These are phyloP conservation scores for Distichodus sexfasciatus DNA, from an alignment of 2,797 vertebrate species.

Conservation along the genomic window DNA sequence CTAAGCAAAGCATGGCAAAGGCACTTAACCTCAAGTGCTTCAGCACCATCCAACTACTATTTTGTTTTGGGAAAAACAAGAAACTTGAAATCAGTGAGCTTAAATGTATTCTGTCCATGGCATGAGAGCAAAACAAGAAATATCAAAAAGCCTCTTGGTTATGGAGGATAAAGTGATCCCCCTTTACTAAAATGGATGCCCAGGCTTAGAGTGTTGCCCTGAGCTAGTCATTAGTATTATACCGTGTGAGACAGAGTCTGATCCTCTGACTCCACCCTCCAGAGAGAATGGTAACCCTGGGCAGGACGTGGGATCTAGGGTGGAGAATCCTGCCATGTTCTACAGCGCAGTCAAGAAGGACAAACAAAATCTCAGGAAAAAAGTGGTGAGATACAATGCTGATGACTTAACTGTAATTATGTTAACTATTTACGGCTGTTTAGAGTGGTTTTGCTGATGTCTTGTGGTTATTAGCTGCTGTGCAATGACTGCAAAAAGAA, in stretches of 20 bases:
- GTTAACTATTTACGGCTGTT: constrained; percentile 29
- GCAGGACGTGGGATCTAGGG: constrained; percentile 81
- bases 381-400: constrained; percentile 80
- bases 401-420: constrained; percentile 40
- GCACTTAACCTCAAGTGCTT: constrained; percentile 67
- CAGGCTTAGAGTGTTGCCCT: constrained; percentile 77
- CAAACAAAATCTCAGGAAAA: constrained; percentile 86
- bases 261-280: constrained; percentile 78
- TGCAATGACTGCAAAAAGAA: constrained; percentile 22
- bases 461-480: constrained; percentile 33
- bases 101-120: too few species aligned
- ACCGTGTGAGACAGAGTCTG: constrained; percentile 69
- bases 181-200: constrained; percentile 79
- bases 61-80: constrained; percentile 54
- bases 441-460: constrained; percentile 42
- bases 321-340: constrained; percentile 86
- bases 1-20: constrained; percentile 63
- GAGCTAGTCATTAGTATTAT: constrained; percentile 60
- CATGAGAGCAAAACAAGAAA: constrained; percentile 65
- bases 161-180: constrained; percentile 55
- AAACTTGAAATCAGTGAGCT: too few species aligned
- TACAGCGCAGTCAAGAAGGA: constrained; percentile 88
- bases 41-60: constrained; percentile 58
- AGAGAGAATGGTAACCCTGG: constrained; percentile 90
- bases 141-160: constrained; percentile 62